Conservation (phyloP, 2,113 vertebrate genomes). For the Montifringilla adamsi region DNA sequence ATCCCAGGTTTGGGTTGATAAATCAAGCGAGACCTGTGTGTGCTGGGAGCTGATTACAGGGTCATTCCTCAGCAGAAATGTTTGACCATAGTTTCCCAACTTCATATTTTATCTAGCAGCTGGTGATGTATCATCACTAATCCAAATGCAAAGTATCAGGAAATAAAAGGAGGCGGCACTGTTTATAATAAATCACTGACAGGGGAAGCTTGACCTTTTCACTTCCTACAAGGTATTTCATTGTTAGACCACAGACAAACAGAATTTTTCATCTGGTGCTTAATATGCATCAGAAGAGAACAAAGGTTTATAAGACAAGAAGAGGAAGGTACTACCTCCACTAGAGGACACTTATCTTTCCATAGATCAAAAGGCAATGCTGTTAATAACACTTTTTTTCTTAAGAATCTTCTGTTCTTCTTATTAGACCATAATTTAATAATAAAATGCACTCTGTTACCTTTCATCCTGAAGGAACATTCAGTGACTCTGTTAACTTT, state of each 20-base stretch:
- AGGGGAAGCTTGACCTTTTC: slow-evolving; percentile 65
- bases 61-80: slow-evolving; percentile 64
- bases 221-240: slow-evolving; percentile 73
- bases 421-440: neutral
- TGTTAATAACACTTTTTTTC: neutral
- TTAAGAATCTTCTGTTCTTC: neutral
- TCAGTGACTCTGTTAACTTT: neutral
- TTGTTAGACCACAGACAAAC: slow-evolving; percentile 72
- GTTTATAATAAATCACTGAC: slow-evolving; percentile 76
- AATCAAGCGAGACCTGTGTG: slow-evolving; percentile 69
- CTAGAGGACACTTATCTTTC: slow-evolving; percentile 23
- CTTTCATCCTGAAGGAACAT: neutral
- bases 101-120: slow-evolving; percentile 74
- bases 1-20: slow-evolving; percentile 69
- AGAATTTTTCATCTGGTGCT: slow-evolving; percentile 71
- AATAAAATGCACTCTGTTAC: neutral
- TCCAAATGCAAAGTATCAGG: slow-evolving; percentile 69
- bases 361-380: slow-evolving; percentile 28
- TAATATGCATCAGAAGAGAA: slow-evolving; percentile 70
- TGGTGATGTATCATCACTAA: slow-evolving; percentile 59
- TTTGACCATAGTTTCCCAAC: slow-evolving; percentile 68
- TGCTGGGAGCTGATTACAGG: slow-evolving; percentile 60
- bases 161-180: slow-evolving; percentile 63
- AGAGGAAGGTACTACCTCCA: slow-evolving; percentile 10
- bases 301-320: slow-evolving; percentile 62